Evolutionary conservation across 2,797 vertebrate species (phyloP), one percentile per base, ranked within the genome.

Genomic region (Sebastes variabilis): DNA sequence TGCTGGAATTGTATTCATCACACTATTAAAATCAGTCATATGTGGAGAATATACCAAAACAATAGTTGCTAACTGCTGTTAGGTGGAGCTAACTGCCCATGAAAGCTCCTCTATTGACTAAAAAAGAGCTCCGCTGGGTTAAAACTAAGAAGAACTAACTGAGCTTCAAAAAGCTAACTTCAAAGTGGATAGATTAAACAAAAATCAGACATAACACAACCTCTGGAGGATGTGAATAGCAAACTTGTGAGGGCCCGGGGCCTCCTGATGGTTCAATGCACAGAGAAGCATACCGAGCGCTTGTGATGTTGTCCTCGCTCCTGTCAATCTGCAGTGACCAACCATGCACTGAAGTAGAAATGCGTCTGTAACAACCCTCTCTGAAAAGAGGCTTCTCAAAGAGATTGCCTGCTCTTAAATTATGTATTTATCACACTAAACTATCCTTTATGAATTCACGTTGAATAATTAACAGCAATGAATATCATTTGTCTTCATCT

Each of bases 391-490:
- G 11, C n/a, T 70, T 62, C 69, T 77, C 72, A 64, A 66, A 85
- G 71, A 65, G 24, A 60, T 25, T 29, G 38, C 27, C 56, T 49
- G 49, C 34, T 20, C n/a, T 67, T 82, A 52, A 80, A 80, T 88
- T 32, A 88, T 75, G 72, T 76, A 89, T 89, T 88, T 75, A 80
- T 84, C 76, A 72, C 38, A 75, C 69, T 72, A 85, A 90, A 78
- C 74, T 56, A 52, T 72, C 62, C 73, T 80, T 87, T 64, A 74
- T 83, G 66, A 77, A 77, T 82, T 59, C 4, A 38, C 2, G 3
- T 54, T 88, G 67, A 87, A 96, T 8, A 79, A 91, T 91, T 89
- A 80, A 89, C 81, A 36, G 38, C 46, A n/a, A 55, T 71, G 68
- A 86, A 82, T 82, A 74, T 75, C 9, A 65, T 88, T 87, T 85